Percentiles rank a stretch among this genome's conserved stretches.
phyloP scores from a whole-genome alignment of 2,888 invertebrate species.

The Amiota mariae region DNA sequence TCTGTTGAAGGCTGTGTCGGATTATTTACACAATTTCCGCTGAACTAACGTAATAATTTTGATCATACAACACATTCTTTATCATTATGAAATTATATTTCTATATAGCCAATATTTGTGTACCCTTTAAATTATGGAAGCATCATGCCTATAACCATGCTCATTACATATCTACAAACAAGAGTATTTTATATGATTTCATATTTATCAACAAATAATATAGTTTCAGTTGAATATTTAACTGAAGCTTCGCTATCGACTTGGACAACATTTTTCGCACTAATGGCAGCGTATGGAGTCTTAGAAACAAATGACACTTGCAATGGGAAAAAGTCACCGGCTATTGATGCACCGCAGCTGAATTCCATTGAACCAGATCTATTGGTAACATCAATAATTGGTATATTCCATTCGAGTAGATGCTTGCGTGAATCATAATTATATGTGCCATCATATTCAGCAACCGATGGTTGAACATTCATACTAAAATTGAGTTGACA shows the following conservation, averaged over 20 bases:
- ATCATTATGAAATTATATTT: too few species aligned
- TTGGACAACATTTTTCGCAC: constrained; percentile 84
- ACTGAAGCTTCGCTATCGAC: constrained; percentile 88
- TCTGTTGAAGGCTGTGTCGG: too few species aligned
- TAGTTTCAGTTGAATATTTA: constrained; percentile 89
- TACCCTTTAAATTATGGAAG: too few species aligned
- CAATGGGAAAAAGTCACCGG: constrained; percentile 97
- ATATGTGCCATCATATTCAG: constrained; percentile 96
- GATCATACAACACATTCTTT: too few species aligned
- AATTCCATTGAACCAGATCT: constrained; percentile 95
- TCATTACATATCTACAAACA: too few species aligned
- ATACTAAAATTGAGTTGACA: constrained; percentile 72
- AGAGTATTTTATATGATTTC: constrained; percentile 85
- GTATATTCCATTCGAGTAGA: constrained; percentile 88
- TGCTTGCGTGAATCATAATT: constrained; percentile 87
- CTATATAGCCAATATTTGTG: too few species aligned
- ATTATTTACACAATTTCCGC: too few species aligned
- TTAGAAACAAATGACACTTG: constrained; percentile 86
- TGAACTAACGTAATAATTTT: too few species aligned
- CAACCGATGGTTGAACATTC: constrained; percentile 83
- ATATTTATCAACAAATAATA: constrained; percentile 93
- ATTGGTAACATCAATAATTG: constrained; percentile 87
- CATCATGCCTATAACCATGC: too few species aligned
- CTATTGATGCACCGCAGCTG: constrained; percentile 86
- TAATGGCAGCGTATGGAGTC: constrained; percentile 90